phyloP scores from a whole-genome alignment of 2,797 vertebrate species.

The Squalus acanthias region DNA sequence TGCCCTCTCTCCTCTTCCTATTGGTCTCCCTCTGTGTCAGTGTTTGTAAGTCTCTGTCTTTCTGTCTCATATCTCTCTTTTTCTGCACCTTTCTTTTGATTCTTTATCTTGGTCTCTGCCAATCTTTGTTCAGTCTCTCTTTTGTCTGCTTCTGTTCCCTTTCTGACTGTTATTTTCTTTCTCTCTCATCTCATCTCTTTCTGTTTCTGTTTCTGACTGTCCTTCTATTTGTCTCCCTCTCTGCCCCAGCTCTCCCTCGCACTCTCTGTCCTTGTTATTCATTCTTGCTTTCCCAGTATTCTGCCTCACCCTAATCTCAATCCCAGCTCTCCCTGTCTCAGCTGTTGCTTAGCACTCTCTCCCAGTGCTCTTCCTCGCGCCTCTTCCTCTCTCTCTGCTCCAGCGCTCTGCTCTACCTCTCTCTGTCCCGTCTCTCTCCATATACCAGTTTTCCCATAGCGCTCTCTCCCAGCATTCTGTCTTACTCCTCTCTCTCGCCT shows the following conservation, averaged over 20 bases:
- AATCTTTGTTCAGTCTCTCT: constrained; percentile 41
- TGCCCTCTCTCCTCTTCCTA: background rate
- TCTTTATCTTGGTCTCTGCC: constrained; percentile 45
- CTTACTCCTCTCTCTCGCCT: background rate
- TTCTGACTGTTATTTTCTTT: background rate
- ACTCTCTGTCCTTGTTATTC: background rate
- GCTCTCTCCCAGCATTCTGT: background rate
- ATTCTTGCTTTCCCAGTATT: background rate
- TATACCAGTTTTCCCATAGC: background rate
- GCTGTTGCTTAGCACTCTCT: background rate
- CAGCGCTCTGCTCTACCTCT: background rate
- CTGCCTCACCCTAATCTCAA: background rate
- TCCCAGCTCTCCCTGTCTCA: background rate
- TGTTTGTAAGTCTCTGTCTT: background rate
- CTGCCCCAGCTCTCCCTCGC: background rate
- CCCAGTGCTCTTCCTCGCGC: background rate
- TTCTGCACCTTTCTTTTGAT: background rate
- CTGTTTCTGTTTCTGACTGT: background rate
- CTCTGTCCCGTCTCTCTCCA: background rate
- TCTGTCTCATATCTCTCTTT: background rate
- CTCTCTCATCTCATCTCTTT: background rate
- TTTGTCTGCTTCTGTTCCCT: constrained; percentile 42
- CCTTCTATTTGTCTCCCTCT: background rate
- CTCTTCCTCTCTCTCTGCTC: background rate
- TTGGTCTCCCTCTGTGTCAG: background rate